phyloP scores from a whole-genome alignment of 2,113 vertebrate genomes.

The Epinephelus lanceolatus region DNA sequence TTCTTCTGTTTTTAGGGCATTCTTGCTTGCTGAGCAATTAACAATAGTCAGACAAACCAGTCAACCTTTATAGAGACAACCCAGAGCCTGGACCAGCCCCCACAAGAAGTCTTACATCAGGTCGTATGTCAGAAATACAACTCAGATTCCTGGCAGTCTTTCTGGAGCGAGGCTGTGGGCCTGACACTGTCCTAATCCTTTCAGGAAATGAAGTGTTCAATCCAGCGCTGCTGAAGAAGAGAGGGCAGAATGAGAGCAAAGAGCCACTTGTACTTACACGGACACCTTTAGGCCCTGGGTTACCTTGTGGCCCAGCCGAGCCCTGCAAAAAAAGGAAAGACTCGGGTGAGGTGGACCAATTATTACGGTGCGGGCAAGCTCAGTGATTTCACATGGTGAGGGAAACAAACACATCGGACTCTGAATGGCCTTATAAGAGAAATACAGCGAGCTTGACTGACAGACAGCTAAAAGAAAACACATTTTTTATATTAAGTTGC shows the following conservation, averaged over 20 bases:
- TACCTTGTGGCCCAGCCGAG: slow-evolving; percentile 93
- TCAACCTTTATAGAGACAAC: slow-evolving; percentile 36
- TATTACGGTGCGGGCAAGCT: neutral
- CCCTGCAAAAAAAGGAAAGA: slow-evolving; percentile 86
- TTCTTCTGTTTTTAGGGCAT: slow-evolving; percentile 44
- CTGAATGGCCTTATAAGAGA: neutral
- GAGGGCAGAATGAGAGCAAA: slow-evolving; percentile 4
- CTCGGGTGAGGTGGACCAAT: slow-evolving; percentile 45
- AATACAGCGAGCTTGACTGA: neutral
- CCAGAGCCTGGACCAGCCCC: slow-evolving; percentile 35
- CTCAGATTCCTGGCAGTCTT: slow-evolving; percentile 19
- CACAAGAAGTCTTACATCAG: slow-evolving; percentile 25
- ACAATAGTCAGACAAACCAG: slow-evolving; percentile 33
- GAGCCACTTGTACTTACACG: slow-evolving; percentile 88
- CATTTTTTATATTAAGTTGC: neutral
- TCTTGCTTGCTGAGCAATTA: slow-evolving; percentile 44
- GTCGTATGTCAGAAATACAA: slow-evolving; percentile 38
- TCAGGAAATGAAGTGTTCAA: slow-evolving; percentile 72
- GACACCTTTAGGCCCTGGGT: slow-evolving; percentile 94
- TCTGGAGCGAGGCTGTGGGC: slow-evolving; percentile 27
- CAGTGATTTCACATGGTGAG: slow-evolving; percentile 8
- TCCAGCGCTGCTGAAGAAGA: slow-evolving; percentile 27
- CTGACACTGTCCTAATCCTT: slow-evolving; percentile 67
- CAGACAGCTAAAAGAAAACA: slow-evolving; percentile 9
- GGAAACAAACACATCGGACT: slow-evolving; percentile 12